Conservation (phyloP, 1,140 invertebrate species). For the Magallana gigas region DNA sequence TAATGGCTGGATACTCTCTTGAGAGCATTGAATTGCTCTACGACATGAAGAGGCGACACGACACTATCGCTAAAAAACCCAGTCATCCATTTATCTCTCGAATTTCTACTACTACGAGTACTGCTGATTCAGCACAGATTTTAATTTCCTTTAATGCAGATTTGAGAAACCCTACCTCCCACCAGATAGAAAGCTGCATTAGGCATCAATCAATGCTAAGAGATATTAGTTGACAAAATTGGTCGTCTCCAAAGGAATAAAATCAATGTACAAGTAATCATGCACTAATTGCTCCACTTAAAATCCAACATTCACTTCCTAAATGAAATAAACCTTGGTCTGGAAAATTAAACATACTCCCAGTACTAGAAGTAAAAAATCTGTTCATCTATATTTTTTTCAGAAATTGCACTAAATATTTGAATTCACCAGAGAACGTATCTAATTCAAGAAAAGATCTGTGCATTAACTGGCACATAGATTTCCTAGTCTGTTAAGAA, state of each 20-base stretch:
- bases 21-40: not conserved
- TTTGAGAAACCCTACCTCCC: not conserved
- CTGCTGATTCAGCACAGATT: not conserved
- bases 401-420: too few relatives aligned
- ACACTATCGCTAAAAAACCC: too few relatives aligned
- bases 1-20: not conserved
- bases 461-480: too few relatives aligned
- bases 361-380: too few relatives aligned
- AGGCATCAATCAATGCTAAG: not conserved
- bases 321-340: too few relatives aligned
- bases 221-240: not conserved
- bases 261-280: constrained; percentile 8
- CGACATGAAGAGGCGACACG: not conserved
- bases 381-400: too few relatives aligned
- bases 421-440: too few relatives aligned
- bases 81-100: too few relatives aligned
- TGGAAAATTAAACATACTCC: too few relatives aligned
- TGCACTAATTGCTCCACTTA: not conserved
- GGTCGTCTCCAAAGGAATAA: not conserved
- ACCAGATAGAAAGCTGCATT: not conserved
- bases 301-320: not conserved
- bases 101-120: not conserved
- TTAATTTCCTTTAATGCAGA: constrained; percentile 29
- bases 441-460: too few relatives aligned
- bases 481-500: too few relatives aligned